Conservation (phyloP, 2,888 invertebrate genomes). For the Acrocyrtus sp. region DNA sequence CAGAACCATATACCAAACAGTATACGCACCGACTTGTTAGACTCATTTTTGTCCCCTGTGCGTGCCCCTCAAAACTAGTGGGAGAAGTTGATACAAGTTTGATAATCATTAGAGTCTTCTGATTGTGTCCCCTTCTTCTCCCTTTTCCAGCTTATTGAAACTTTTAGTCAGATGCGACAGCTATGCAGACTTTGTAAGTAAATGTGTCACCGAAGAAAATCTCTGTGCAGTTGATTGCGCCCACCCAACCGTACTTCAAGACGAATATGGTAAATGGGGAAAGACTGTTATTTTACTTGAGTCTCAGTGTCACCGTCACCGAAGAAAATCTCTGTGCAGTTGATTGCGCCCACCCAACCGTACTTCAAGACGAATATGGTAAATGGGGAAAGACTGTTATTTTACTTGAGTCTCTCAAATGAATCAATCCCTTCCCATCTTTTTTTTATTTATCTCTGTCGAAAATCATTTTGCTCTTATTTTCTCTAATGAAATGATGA, state of each 20-base stretch:
- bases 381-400: not conserved
- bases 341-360: no score
- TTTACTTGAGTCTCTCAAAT: not conserved
- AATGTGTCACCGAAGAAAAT: not conserved
- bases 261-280: not conserved
- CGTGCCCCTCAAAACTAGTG: not conserved
- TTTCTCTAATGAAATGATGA: slow-evolving; percentile 18
- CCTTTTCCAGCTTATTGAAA: no score
- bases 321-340: not conserved
- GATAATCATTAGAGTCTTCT: not conserved
- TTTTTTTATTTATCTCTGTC: no score
- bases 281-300: not conserved
- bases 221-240: not conserved
- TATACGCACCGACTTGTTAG: no score
- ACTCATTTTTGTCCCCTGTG: not conserved
- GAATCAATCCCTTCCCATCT: not conserved
- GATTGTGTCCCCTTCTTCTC: not conserved
- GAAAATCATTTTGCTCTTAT: not conserved
- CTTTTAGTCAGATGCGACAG: no score
- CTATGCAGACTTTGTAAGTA: not conserved
- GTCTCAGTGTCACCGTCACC: no score
- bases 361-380: not conserved
- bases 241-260: no score
- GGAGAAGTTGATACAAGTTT: not conserved
- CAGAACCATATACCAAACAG: not conserved